Percentiles rank a stretch among this genome's conserved stretches.
Evolutionary conservation across 2,113 vertebrate genomes (phyloP).

Genomic region (Brienomyrus longianalis): DNA sequence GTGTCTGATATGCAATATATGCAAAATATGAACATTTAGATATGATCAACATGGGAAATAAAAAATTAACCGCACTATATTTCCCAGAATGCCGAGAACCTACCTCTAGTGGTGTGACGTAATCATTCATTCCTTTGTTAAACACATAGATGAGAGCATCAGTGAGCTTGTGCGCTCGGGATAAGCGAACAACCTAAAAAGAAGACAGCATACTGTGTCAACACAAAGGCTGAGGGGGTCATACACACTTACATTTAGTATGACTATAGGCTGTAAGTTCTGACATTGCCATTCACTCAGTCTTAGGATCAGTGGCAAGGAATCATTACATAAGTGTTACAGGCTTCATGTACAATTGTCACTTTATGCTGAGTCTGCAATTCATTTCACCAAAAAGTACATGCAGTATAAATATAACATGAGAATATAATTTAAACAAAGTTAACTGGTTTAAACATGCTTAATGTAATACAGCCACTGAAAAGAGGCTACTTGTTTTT

Average conservation of each 20-base stretch:
- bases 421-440: background rate
- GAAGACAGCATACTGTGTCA: background rate
- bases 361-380: background rate
- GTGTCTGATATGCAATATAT: no score
- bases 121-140: conserved; percentile 33
- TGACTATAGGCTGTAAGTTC: background rate
- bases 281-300: background rate
- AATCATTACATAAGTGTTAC: background rate
- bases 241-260: background rate
- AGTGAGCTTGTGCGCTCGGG: conserved; percentile 17
- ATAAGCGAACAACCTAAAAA: conserved; percentile 23
- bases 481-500: no score
- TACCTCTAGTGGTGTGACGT: conserved; percentile 29
- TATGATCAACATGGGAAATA: background rate
- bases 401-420: background rate
- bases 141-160: conserved; percentile 26
- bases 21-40: background rate
- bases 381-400: background rate
- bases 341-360: background rate
- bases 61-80: background rate
- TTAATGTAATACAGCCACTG: no score
- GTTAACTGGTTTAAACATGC: background rate
- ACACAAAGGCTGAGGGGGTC: background rate
- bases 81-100: background rate
- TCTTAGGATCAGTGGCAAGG: background rate